Evolutionary conservation across 2,113 vertebrate genomes (phyloP).

Genomic region (Amphiprion percula): DNA sequence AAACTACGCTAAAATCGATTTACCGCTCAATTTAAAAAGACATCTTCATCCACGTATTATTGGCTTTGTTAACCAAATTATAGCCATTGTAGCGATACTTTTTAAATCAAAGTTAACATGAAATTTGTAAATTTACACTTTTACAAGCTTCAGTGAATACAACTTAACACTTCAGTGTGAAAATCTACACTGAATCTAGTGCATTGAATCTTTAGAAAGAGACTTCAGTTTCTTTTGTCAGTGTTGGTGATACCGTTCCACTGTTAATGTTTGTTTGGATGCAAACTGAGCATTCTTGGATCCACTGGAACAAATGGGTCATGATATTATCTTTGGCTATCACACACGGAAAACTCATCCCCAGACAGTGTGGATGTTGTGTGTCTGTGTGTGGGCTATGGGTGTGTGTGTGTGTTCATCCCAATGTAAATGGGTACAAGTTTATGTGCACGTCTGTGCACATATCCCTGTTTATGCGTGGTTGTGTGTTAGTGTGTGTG

Average conservation of each 20-base stretch:
- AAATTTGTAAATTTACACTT: background rate
- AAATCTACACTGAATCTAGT: background rate
- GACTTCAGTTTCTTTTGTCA: background rate
- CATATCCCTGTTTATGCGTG: slow-evolving; percentile 52
- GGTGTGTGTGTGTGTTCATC: slow-evolving; percentile 53
- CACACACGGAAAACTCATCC: slow-evolving; percentile 56
- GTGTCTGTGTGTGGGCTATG: slow-evolving; percentile 48
- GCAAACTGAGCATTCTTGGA: slow-evolving; percentile 42
- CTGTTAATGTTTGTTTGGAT: slow-evolving; percentile 37
- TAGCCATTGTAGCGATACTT: background rate
- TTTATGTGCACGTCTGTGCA: slow-evolving; percentile 64
- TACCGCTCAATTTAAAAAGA: slow-evolving; percentile 1
- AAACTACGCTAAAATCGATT: too few species aligned
- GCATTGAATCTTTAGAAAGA: background rate
- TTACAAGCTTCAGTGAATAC: too few species aligned
- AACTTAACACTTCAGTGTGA: background rate
- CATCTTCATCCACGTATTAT: background rate
- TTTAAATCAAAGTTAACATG: background rate
- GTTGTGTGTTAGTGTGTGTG: slow-evolving; percentile 62
- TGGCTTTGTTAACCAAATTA: background rate
- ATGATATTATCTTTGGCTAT: slow-evolving; percentile 78
- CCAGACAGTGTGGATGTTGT: slow-evolving; percentile 50
- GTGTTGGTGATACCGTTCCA: slow-evolving; percentile 11
- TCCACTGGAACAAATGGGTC: slow-evolving; percentile 72
- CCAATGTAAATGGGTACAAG: slow-evolving; percentile 54